Base-by-base conservation (phyloP, 2,888 invertebrate species). In the Torymus texanus region DNA sequence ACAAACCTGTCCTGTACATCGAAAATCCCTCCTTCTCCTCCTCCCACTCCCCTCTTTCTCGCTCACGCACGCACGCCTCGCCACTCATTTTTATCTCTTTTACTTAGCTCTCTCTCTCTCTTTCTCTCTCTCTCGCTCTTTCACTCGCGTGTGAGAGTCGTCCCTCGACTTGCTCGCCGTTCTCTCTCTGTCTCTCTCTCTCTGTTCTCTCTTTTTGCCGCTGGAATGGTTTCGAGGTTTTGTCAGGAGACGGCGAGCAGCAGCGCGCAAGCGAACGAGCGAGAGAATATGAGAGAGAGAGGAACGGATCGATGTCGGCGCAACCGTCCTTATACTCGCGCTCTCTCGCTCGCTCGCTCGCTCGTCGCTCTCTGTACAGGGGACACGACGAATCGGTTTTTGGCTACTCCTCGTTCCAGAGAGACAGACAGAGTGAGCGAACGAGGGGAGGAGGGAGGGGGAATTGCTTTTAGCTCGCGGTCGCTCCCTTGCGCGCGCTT, bases 241-340 rank as follows among this genome's bases (percentile, higher is more conserved):
- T 79, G 79, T 79, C 71, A 75, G 79, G 59, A 82, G 75, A 80
- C 81, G 50, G 74, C n/a, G 73, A 81, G 59, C 78, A 82, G 82
- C 78, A 80, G 79, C 81, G 83, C 81, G 81, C 75, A 78, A 78
- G 78, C 41, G 79, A 75, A 41, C 21, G 82, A 70, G 56, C 21
- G 72, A 81, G 68, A 41, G 70, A 79, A 75, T 51, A 73, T 75
- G 77, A 78, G 73, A 80, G 81, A 79, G 81, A 81, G 82, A 77
- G 79, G 72, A 63, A 61, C 41, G 78, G 80, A 81, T 82, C 83
- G 83, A 82, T 78, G 78, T 78, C 82, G 83, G 78, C 41, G 41
- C 75, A 79, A 79, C 75, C 79, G 75, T 79, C 72, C 79, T 79
- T 75, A 61, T 72, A 41, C 41, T 41, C 41, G 41, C 5, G 3